Evolutionary conservation across 2,888 invertebrate species (phyloP).

Genomic region (Spilosoma lubricipeda): DNA sequence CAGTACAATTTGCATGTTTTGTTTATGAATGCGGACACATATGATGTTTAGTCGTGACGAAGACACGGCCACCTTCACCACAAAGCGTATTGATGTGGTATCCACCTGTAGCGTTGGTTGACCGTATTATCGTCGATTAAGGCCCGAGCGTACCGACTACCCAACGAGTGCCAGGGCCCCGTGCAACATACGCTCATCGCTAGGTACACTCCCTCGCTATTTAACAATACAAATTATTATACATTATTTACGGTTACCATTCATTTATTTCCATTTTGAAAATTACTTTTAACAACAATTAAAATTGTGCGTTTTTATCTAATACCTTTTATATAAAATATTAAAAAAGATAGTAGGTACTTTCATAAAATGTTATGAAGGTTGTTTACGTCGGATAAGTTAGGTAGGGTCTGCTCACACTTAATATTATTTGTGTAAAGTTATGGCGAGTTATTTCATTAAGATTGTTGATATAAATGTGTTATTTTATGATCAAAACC

Average conservation of each 20-base stretch:
- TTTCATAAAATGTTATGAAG: no score
- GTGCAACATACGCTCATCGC: constrained; percentile 74
- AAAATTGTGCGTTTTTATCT: no score
- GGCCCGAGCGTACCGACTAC: constrained; percentile 74
- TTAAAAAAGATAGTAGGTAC: no score
- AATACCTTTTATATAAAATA: no score
- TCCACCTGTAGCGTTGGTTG: constrained; percentile 77
- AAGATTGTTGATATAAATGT: no score
- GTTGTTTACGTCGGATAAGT: no score
- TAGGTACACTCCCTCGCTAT: constrained; percentile 77
- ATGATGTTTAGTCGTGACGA: constrained; percentile 9
- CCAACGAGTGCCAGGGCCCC: constrained; percentile 74
- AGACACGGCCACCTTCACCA: constrained; percentile 24
- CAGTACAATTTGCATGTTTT: background rate
- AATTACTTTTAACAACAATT: no score
- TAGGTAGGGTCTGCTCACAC: no score
- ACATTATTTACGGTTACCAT: background rate
- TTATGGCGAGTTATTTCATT: no score
- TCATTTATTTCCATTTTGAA: no score
- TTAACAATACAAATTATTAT: constrained; percentile 62
- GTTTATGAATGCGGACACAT: constrained; percentile 2
- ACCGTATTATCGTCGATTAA: constrained; percentile 78
- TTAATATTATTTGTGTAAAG: no score
- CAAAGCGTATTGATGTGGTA: constrained; percentile 40
- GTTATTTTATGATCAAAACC: no score